Evolutionary conservation across 2,113 vertebrate genomes (phyloP).

Genomic region (Mesembrinibis cayennensis): DNA sequence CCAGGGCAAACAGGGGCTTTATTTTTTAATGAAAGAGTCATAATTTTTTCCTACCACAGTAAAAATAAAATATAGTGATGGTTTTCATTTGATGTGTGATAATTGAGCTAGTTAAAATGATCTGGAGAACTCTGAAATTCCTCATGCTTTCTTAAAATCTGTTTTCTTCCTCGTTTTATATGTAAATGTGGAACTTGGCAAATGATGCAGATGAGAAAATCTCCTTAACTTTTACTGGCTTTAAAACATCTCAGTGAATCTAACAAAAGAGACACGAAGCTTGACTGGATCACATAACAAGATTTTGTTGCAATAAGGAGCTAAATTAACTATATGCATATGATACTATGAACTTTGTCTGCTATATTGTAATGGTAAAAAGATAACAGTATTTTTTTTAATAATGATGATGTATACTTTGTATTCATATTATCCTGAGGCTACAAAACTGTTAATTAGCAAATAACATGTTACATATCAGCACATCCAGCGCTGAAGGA

Average conservation of each 20-base stretch:
- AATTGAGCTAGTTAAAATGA: not conserved
- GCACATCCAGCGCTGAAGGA: not conserved
- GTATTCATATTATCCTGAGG: not conserved
- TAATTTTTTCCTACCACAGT: not conserved
- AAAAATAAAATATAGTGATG: not conserved
- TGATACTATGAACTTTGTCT: not conserved
- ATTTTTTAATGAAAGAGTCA: not conserved
- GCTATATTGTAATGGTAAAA: not conserved
- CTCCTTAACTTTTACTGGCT: not conserved
- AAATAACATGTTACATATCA: not conserved
- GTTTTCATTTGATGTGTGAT: not conserved
- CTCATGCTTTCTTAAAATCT: not conserved
- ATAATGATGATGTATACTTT: not conserved
- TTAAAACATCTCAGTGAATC: not conserved
- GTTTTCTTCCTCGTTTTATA: not conserved
- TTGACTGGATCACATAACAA: not conserved
- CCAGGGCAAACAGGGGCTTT: not conserved
- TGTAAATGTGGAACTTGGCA: not conserved
- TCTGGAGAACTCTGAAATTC: not conserved
- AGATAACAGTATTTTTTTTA: not conserved
- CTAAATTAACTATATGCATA: not conserved
- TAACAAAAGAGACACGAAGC: not conserved
- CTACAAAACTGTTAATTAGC: not conserved
- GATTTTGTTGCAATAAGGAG: not conserved
- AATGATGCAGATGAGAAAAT: not conserved